Evolutionary conservation across 2,113 vertebrate species (phyloP).

Genomic region (Verasper variegatus): DNA sequence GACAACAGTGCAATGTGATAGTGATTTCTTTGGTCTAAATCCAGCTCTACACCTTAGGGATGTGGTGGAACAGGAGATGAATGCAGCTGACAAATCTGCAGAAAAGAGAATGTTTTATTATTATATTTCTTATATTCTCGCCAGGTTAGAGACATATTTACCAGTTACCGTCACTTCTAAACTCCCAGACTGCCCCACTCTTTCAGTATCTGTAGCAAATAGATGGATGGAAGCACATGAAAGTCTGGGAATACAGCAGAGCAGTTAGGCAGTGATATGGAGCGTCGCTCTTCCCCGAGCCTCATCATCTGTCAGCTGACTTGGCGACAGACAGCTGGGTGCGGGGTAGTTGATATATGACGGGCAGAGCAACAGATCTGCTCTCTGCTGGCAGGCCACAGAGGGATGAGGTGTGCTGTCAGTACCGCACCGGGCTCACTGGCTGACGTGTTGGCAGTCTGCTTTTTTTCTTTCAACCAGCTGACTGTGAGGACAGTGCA

Average conservation of each 20-base stretch:
- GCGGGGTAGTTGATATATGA: conserved; percentile 39
- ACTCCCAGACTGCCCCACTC: too few species aligned
- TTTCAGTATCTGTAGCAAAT: neutral
- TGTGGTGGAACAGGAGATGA: too few species aligned
- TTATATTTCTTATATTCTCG: too few species aligned
- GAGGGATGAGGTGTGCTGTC: conserved; percentile 42
- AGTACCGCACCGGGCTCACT: conserved; percentile 5
- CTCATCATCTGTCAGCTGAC: conserved; percentile 40
- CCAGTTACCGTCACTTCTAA: too few species aligned
- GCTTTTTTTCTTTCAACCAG: neutral
- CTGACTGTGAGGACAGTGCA: neutral
- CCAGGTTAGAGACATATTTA: too few species aligned
- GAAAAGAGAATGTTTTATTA: too few species aligned
- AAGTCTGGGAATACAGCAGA: neutral
- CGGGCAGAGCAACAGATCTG: conserved; percentile 36
- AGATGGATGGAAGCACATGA: neutral
- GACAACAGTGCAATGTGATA: too few species aligned
- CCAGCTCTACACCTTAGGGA: too few species aligned
- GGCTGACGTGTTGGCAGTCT: neutral
- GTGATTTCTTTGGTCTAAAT: too few species aligned
- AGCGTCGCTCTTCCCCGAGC: neutral
- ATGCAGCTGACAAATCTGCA: too few species aligned
- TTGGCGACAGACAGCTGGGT: conserved; percentile 22
- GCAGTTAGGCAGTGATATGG: conserved; percentile 3
- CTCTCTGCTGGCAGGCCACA: conserved; percentile 15